These are phyloP conservation scores for Gryllus longicercus DNA, from an alignment of 2,888 invertebrate genomes.

Conservation along the genomic window DNA sequence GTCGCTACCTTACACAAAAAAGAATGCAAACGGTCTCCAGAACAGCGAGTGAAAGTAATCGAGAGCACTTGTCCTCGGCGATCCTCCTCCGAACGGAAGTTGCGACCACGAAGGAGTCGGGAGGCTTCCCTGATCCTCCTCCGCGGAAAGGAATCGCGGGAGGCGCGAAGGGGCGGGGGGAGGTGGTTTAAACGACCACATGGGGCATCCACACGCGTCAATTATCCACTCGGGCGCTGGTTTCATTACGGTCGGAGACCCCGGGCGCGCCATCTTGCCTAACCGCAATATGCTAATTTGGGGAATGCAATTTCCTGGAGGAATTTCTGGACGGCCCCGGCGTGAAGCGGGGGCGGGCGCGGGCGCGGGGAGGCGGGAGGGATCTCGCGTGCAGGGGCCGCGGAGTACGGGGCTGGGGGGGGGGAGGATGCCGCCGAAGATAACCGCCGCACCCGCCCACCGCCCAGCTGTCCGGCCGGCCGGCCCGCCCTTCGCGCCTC, in stretches of 20 bases:
- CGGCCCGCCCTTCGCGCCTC: too few species aligned
- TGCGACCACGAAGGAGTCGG: too few species aligned
- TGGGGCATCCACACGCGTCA: not conserved
- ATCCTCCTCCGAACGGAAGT: too few species aligned
- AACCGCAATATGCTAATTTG: slow-evolving; percentile 2
- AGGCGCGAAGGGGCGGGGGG: not conserved
- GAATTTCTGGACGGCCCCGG: not conserved
- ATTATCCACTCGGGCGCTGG: not conserved
- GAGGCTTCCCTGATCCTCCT: too few species aligned
- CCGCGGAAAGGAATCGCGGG: not conserved
- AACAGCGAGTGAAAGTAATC: too few species aligned
- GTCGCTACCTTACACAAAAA: too few species aligned
- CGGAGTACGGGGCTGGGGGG: not conserved
- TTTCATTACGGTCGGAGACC: not conserved
- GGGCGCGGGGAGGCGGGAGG: not conserved
- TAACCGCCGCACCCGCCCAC: too few species aligned
- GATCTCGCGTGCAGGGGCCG: not conserved
- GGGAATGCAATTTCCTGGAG: slow-evolving; percentile 17
- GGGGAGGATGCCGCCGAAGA: not conserved
- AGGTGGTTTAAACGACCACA: not conserved
- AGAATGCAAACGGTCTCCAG: too few species aligned
- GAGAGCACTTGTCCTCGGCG: too few species aligned
- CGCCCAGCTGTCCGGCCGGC: too few species aligned
- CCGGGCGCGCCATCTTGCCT: not conserved
- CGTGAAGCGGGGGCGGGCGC: not conserved